A percentile compares a stretch with the other conserved stretches of the same genome.
Evolutionary conservation across 37 sponge, comb jelly and placozoan genomes (phyloP).

Genomic region (Spongilla lacustris): DNA sequence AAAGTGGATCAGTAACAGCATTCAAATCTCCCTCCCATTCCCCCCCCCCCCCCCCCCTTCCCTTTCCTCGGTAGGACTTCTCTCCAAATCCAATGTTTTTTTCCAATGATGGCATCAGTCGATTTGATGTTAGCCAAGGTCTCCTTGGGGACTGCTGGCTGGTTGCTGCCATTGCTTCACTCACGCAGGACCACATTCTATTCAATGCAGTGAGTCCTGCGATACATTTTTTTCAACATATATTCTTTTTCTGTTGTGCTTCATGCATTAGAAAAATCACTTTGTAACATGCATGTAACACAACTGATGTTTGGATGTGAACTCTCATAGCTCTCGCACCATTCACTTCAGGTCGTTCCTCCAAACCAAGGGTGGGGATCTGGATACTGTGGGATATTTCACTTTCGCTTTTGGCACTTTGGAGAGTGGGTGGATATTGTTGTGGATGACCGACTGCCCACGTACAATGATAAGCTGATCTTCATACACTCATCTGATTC

Average conservation of each 20-base stretch:
- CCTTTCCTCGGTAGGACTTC: too few relatives aligned
- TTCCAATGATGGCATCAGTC: slow-evolving; percentile 81
- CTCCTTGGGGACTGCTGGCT: slow-evolving; percentile 96
- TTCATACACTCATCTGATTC: slow-evolving; percentile 85
- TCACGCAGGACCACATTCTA: slow-evolving; percentile 70
- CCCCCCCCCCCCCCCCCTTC: too few relatives aligned
- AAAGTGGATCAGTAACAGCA: too few relatives aligned
- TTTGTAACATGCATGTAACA: too few relatives aligned
- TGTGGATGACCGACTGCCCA: slow-evolving; percentile 88
- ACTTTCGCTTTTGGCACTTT: slow-evolving; percentile 92
- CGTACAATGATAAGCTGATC: slow-evolving; percentile 75
- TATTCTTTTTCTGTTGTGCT: too few relatives aligned
- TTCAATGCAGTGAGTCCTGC: slow-evolving; percentile 48
- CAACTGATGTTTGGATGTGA: too few relatives aligned
- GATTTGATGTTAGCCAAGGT: slow-evolving; percentile 91
- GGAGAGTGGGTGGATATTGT: slow-evolving; percentile 90
- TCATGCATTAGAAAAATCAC: too few relatives aligned
- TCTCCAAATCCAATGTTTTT: slow-evolving; percentile 70
- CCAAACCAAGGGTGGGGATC: slow-evolving; percentile 42
- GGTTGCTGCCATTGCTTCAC: slow-evolving; percentile 85
- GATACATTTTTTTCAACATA: too few relatives aligned
- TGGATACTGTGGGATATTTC: slow-evolving; percentile 81
- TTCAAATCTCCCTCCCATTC: too few relatives aligned
- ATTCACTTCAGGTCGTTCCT: slow-evolving; percentile 68
- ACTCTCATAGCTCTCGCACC: too few relatives aligned